A percentile compares a stretch with the other conserved stretches of the same genome.
These are phyloP conservation scores for Pachycephala philippinensis DNA, from an alignment of 2,113 vertebrate species.

Conservation along the genomic window DNA sequence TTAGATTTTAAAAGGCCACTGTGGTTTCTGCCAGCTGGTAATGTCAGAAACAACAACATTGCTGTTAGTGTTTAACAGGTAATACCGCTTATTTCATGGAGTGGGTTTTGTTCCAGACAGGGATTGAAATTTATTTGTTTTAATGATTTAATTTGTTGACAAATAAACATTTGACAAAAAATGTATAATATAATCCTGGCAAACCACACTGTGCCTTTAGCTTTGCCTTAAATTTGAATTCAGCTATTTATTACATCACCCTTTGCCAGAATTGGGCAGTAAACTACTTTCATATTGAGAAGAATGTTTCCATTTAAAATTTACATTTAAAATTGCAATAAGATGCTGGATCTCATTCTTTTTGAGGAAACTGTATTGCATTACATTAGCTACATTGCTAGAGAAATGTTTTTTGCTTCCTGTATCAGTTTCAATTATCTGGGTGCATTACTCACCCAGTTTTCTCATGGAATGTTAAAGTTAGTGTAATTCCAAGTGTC, in stretches of 20 bases:
- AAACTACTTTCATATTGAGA: slow-evolving; percentile 68
- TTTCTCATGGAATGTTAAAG: background rate
- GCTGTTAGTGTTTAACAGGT: background rate
- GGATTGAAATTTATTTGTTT: slow-evolving; percentile 38
- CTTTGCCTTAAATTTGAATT: slow-evolving; percentile 66
- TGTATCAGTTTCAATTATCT: slow-evolving; percentile 7
- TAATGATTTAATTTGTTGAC: slow-evolving; percentile 75
- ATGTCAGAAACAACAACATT: background rate
- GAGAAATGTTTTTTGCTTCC: slow-evolving; percentile 21
- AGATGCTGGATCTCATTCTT: slow-evolving; percentile 52
- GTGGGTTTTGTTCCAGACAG: slow-evolving; percentile 26
- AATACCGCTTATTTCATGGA: background rate
- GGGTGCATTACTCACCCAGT: background rate
- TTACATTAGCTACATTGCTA: slow-evolving; percentile 13
- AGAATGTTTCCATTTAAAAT: slow-evolving; percentile 77
- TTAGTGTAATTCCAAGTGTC: background rate
- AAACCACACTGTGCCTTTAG: slow-evolving; percentile 50
- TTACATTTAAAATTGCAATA: slow-evolving; percentile 72
- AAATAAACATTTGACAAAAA: slow-evolving; percentile 72
- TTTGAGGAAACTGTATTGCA: slow-evolving; percentile 34
- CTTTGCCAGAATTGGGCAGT: slow-evolving; percentile 63
- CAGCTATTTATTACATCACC: slow-evolving; percentile 63
- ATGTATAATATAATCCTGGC: slow-evolving; percentile 52
- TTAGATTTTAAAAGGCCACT: background rate
- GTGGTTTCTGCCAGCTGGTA: background rate